These are phyloP conservation scores for Ciconia boyciana DNA, from an alignment of 2,113 vertebrate genomes.

Conservation along the genomic window DNA sequence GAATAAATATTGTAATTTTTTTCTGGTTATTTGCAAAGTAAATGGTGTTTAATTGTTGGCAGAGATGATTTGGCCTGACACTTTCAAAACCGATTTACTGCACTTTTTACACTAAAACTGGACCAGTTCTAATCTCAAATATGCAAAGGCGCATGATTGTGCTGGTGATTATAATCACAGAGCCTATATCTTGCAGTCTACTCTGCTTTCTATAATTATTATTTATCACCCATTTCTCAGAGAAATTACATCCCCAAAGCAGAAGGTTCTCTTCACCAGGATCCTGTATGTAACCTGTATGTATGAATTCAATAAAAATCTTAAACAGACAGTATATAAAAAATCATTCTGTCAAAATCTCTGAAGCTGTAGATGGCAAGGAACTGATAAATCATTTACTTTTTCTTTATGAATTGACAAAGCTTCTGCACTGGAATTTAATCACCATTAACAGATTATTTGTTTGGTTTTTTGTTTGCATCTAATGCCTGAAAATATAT, in stretches of 20 bases:
- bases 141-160: constrained; percentile 53
- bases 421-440: not conserved
- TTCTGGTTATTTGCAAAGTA: constrained; percentile 68
- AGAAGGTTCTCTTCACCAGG: not conserved
- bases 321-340: not conserved
- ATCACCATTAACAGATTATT: not conserved
- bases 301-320: not conserved
- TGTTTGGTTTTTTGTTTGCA: not conserved
- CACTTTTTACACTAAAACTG: constrained; percentile 50
- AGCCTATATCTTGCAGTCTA: constrained; percentile 34
- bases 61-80: constrained; percentile 58
- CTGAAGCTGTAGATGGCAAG: not conserved
- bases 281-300: not conserved
- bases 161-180: constrained; percentile 48
- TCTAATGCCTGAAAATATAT: not conserved
- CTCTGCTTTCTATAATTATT: constrained; percentile 36
- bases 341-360: not conserved
- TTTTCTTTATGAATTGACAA: not conserved
- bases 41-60: constrained; percentile 61
- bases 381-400: not conserved
- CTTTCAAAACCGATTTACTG: constrained; percentile 69
- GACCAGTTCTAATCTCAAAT: constrained; percentile 65
- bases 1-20: constrained; percentile 48
- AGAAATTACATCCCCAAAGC: constrained; percentile 15
- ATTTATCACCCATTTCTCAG: constrained; percentile 50